A percentile compares a stretch with the other conserved stretches of the same genome.
These are phyloP conservation scores for Ornithoptera alexandrae DNA, from an alignment of 2,888 invertebrate genomes.

Conservation along the genomic window DNA sequence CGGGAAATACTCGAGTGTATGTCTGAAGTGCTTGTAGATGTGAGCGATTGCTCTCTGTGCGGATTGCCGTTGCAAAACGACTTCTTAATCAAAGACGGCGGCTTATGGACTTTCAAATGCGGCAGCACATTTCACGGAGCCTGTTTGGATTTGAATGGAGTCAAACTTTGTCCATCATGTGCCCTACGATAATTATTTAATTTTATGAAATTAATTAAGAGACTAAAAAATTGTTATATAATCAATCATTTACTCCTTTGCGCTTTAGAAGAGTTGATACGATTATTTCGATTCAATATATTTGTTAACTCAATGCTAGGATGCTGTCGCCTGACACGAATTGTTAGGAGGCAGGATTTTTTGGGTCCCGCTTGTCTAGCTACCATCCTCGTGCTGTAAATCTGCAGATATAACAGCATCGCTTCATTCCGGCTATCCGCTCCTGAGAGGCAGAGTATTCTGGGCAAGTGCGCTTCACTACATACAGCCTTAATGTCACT, in stretches of 20 bases:
- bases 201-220: not conserved
- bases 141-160: slow-evolving; percentile 79
- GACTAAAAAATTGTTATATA: not conserved
- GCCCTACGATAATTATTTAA: slow-evolving; percentile 29
- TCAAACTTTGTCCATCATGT: slow-evolving; percentile 72
- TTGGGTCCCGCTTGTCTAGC: too few relatives aligned
- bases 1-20: slow-evolving; percentile 52
- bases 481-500: too few relatives aligned
- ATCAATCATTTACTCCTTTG: not conserved
- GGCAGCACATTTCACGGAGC: slow-evolving; percentile 82
- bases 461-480: too few relatives aligned
- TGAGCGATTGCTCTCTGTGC: slow-evolving; percentile 75
- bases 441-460: too few relatives aligned
- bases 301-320: too few relatives aligned
- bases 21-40: slow-evolving; percentile 44
- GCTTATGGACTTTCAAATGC: slow-evolving; percentile 81
- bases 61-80: slow-evolving; percentile 80
- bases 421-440: too few relatives aligned
- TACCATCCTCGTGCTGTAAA: too few relatives aligned
- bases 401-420: too few relatives aligned
- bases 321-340: too few relatives aligned
- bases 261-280: too few relatives aligned
- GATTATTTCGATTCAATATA: too few relatives aligned
- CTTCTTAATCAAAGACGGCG: slow-evolving; percentile 80
- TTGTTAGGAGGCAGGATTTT: too few relatives aligned